phyloP scores from a whole-genome alignment of 2,113 vertebrate genomes.

The Caranx melampygus region DNA sequence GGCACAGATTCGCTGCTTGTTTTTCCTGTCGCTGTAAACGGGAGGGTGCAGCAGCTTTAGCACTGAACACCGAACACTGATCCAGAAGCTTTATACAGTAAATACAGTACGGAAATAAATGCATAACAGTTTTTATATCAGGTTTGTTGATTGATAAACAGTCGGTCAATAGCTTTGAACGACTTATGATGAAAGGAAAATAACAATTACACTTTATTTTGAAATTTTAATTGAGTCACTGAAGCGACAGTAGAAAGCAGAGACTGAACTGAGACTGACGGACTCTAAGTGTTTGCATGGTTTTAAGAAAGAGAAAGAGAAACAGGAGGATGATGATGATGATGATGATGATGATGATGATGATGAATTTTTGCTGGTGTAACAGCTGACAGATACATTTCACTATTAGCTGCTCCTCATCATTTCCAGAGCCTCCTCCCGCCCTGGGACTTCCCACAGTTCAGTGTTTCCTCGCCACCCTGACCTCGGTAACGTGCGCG shows the following conservation, averaged over 20 bases:
- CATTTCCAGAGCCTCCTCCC: slow-evolving; percentile 40
- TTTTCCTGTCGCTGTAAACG: too few species aligned
- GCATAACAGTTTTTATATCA: too few species aligned
- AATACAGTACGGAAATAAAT: too few species aligned
- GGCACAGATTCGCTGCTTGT: neutral
- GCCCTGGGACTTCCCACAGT: slow-evolving; percentile 73
- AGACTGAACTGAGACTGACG: neutral
- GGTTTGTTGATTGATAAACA: too few species aligned
- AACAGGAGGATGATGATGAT: neutral
- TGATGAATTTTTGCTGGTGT: slow-evolving; percentile 19
- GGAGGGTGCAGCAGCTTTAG: too few species aligned
- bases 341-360: neutral
- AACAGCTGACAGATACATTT: slow-evolving; percentile 19
- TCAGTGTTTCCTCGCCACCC: slow-evolving; percentile 37
- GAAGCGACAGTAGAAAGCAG: too few species aligned
- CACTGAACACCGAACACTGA: too few species aligned
- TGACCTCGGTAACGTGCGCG: slow-evolving; percentile 55
- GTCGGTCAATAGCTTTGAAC: too few species aligned
- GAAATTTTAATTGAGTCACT: too few species aligned
- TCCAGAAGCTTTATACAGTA: too few species aligned
- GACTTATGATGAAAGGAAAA: too few species aligned
- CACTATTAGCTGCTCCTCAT: slow-evolving; percentile 13
- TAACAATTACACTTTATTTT: too few species aligned
- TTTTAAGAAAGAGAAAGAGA: slow-evolving; percentile 24
- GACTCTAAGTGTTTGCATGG: neutral